Base-by-base conservation (phyloP, 2,113 vertebrate species). In the Sinocyclocheilus anophthalmus region DNA sequence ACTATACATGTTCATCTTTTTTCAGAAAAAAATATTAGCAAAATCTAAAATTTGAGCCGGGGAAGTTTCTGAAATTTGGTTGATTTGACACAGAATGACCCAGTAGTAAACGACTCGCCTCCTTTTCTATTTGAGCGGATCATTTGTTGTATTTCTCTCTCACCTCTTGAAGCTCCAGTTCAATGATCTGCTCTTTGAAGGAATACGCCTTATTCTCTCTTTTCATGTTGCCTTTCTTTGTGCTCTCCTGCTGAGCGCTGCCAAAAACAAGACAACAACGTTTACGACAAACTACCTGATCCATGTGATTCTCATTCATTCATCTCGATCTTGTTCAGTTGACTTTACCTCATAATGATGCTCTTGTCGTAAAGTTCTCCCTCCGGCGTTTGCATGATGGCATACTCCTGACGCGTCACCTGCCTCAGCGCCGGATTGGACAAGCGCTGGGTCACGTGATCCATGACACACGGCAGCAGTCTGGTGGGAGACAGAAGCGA, bases 151-250 rank as follows among this genome's bases (percentile, higher is more conserved):
- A 14, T 48, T 37, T 79, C 20, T 18, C 91, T 87, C 81, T 86
- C 90, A 99, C 98, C 97, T 99, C 97, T 89, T 99, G 97, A 88
- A 99, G 94, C 92, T 99, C 98, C 91, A 98, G 91, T 90, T 99
- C 98, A 37, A 99, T 98, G 89, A 99, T 99, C 93, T 99, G 98
- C 3, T 99, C 98, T 93, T 99, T 99, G 89, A 97, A 99, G 61
- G 97, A 98, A 55, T 99, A 99, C 12, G 97, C 97, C 87, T 99
- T 99, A 90, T 99, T 99, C 93, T 99, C 98, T 76, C 98, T 94
- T 91, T 98, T 99, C 94, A 99, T 97, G 92, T 99, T 99, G 86
- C 93, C 95, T 86, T 97, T 99, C 93, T 98, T 99, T 81, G 94
- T 92, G 88, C 94, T 97, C 88, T 99, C 98, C 91, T 99, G 97